Evolutionary conservation across 2,888 invertebrate species (phyloP).

Genomic region (Aradus depressus): DNA sequence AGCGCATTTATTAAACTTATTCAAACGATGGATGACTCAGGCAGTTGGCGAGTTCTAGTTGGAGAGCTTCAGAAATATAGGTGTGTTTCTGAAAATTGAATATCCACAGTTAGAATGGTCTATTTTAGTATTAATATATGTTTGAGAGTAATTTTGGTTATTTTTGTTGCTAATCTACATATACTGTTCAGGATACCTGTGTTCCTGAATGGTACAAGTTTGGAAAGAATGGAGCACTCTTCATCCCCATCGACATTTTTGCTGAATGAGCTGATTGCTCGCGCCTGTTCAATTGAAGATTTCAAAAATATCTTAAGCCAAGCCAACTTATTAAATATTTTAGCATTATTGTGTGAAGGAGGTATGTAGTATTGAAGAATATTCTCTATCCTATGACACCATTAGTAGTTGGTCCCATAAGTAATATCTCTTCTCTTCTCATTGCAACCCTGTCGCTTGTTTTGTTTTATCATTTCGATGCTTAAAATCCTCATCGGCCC

Average conservation of each 20-base stretch:
- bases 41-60: slow-evolving; percentile 14
- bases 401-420: background rate
- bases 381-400: background rate
- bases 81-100: background rate
- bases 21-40: slow-evolving; percentile 9
- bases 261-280: slow-evolving; percentile 25
- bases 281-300: slow-evolving; percentile 25
- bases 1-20: too few species aligned
- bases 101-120: background rate
- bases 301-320: slow-evolving; percentile 26
- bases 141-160: background rate
- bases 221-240: slow-evolving; percentile 2
- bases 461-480: too few species aligned
- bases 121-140: background rate
- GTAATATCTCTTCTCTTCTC: background rate
- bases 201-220: slow-evolving; percentile 3
- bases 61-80: slow-evolving; percentile 15
- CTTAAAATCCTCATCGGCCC: too few species aligned
- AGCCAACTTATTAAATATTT: slow-evolving; percentile 27
- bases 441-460: too few species aligned
- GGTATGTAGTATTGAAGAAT: slow-evolving; percentile 23
- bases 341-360: slow-evolving; percentile 27
- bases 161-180: background rate
- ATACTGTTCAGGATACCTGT: slow-evolving; percentile 15
- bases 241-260: slow-evolving; percentile 25